phyloP scores from a whole-genome alignment of 2,113 vertebrate genomes.

The Cynocephalus volans region DNA sequence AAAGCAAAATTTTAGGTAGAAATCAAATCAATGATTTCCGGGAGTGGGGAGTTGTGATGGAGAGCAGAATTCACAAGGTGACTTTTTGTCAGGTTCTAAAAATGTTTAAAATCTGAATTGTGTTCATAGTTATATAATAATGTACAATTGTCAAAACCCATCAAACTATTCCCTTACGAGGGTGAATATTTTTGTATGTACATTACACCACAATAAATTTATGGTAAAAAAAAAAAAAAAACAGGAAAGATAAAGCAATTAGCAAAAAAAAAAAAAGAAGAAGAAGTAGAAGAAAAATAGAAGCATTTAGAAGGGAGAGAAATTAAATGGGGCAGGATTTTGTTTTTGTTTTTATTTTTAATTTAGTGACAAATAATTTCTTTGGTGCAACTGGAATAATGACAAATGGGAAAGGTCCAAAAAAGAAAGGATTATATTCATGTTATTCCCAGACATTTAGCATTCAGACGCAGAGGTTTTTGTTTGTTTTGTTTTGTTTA shows the following conservation, averaged over 20 bases:
- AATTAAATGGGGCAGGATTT: neutral
- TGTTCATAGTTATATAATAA: neutral
- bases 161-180: neutral
- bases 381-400: neutral
- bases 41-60: neutral
- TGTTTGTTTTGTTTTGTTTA: neutral
- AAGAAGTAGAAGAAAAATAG: neutral
- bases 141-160: neutral
- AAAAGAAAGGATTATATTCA: neutral
- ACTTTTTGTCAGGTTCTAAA: neutral
- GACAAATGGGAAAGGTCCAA: neutral
- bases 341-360: neutral
- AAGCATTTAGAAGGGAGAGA: neutral
- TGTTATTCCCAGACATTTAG: neutral
- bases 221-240: neutral
- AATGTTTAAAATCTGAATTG: neutral
- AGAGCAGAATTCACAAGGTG: neutral
- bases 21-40: neutral
- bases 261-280: neutral
- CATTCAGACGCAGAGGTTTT: neutral
- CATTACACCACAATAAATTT: neutral
- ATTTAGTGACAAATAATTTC: neutral
- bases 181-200: neutral
- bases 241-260: neutral
- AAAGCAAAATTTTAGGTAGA: neutral